Percentiles rank a stretch among this genome's conserved stretches.
Conservation (phyloP, 2,888 invertebrate genomes). For the Megamerina dolium region DNA sequence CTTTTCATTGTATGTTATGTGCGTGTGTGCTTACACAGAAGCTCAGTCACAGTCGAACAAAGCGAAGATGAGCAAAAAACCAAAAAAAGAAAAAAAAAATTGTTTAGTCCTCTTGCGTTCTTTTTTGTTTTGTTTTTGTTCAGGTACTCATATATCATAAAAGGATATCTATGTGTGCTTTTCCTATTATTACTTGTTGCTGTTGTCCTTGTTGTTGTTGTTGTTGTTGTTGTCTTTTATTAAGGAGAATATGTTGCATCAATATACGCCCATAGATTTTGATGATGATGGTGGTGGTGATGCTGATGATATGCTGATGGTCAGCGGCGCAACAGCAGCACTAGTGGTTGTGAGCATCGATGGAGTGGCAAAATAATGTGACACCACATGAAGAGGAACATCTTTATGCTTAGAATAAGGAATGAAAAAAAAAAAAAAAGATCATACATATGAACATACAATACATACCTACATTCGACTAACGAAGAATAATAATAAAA, state of each 20-base stretch:
- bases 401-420: conserved; percentile 15
- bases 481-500: conserved; percentile 16
- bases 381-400: conserved; percentile 30
- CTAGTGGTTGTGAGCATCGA: conserved; percentile 16
- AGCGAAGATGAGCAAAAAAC: conserved; percentile 12
- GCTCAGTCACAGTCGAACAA: conserved; percentile 32
- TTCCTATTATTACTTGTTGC: conserved; percentile 9
- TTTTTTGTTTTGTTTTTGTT: conserved; percentile 8
- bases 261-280: conserved; percentile 24
- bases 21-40: conserved; percentile 40
- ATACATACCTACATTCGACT: too few relatives aligned
- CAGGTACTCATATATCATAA: conserved; percentile 45
- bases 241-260: conserved; percentile 9
- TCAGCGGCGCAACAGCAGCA: too few relatives aligned
- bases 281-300: conserved; percentile 10
- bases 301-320: too few relatives aligned
- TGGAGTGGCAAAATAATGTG: conserved; percentile 30
- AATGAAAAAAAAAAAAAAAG: conserved; percentile 1
- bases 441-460: neutral
- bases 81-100: neutral
- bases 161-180: conserved; percentile 30
- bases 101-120: neutral
- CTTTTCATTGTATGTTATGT: too few relatives aligned
- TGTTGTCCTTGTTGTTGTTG: conserved; percentile 10
- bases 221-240: conserved; percentile 2